These are phyloP conservation scores for Petrocephalus zakoni DNA, from an alignment of 2,113 vertebrate species.

Conservation along the genomic window DNA sequence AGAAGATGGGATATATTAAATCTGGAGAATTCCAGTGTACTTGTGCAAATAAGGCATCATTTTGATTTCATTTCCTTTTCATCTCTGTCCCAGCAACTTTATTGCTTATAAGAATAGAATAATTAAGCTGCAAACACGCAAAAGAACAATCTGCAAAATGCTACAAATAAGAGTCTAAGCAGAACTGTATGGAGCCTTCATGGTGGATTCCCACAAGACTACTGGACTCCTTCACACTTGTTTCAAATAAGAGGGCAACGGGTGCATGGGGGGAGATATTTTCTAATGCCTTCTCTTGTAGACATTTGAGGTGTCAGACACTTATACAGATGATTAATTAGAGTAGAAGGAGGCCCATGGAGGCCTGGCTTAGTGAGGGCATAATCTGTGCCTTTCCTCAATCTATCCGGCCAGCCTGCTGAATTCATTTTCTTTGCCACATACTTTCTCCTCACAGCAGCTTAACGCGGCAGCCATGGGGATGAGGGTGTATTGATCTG, in stretches of 20 bases:
- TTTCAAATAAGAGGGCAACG: slow-evolving; percentile 32
- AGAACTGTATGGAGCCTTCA: slow-evolving; percentile 49
- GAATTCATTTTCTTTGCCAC: slow-evolving; percentile 27
- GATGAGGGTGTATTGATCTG: slow-evolving; percentile 10
- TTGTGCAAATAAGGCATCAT: slow-evolving; percentile 24
- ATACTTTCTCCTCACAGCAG: slow-evolving; percentile 17
- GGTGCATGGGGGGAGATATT: slow-evolving; percentile 32
- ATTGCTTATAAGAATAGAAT: slow-evolving; percentile 56
- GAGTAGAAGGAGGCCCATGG: slow-evolving; percentile 43
- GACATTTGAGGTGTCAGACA: slow-evolving; percentile 48
- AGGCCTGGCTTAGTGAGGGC: slow-evolving; percentile 34
- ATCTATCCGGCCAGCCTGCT: slow-evolving; percentile 30
- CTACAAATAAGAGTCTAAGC: slow-evolving; percentile 62
- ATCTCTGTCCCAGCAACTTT: slow-evolving; percentile 45
- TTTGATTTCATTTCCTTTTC: slow-evolving; percentile 50
- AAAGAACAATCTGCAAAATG: slow-evolving; percentile 57
- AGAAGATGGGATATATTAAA: neutral
- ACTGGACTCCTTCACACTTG: slow-evolving; percentile 41
- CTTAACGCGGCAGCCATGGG: slow-evolving; percentile 9
- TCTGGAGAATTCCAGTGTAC: neutral
- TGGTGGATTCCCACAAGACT: slow-evolving; percentile 45
- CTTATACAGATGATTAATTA: slow-evolving; percentile 62
- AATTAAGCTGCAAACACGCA: slow-evolving; percentile 60
- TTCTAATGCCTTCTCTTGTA: slow-evolving; percentile 60
- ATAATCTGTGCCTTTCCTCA: slow-evolving; percentile 26